Conservation (phyloP, 2,113 vertebrate genomes). For the Brevimyrus niger region DNA sequence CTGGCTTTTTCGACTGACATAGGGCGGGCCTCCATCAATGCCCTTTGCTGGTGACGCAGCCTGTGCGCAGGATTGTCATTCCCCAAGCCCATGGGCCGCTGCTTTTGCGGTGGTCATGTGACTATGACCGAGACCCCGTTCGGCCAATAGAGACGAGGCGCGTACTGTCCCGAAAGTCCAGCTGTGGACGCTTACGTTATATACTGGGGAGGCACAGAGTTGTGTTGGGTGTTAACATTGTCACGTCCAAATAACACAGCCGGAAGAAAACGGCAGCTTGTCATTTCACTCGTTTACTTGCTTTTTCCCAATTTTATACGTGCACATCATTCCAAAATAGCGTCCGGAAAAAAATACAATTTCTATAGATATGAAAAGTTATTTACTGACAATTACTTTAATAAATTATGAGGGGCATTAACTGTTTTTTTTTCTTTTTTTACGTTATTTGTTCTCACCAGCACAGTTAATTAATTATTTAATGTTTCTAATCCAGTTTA, state of each 20-base stretch:
- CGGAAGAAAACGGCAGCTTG: not conserved
- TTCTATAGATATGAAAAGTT: not conserved
- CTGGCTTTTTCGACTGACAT: not conserved
- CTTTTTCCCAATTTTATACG: not conserved
- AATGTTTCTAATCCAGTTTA: not conserved
- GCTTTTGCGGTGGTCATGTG: not conserved
- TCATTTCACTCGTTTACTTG: not conserved
- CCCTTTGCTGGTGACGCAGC: not conserved
- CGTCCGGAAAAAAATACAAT: not conserved
- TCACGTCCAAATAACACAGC: not conserved
- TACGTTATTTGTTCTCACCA: not conserved
- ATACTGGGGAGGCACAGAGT: not conserved
- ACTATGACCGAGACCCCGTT: not conserved
- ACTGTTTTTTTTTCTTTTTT: not conserved
- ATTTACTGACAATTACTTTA: not conserved
- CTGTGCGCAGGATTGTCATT: not conserved
- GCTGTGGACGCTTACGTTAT: not conserved
- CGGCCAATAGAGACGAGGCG: not conserved
- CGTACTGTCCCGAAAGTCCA: not conserved
- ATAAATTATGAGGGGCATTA: not conserved
- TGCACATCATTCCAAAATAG: not conserved
- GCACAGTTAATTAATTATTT: not conserved
- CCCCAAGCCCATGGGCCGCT: not conserved
- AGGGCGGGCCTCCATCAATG: not conserved
- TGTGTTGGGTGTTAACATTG: not conserved